Evolutionary conservation across 1,140 invertebrate species (phyloP).

Genomic region (Agrilus planipennis): DNA sequence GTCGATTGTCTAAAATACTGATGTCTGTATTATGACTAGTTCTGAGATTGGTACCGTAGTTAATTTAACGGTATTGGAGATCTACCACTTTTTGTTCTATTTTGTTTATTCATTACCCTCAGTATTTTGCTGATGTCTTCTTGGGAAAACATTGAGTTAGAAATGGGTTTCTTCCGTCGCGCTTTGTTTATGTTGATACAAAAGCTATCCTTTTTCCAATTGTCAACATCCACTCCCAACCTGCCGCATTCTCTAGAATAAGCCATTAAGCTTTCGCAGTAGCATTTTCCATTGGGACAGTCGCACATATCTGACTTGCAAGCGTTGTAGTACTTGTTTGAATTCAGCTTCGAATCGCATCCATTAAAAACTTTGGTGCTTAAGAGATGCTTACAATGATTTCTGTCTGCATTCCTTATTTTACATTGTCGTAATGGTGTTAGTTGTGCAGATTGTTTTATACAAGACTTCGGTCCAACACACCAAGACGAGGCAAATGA

Average conservation of each 20-base stretch:
- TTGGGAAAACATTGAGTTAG: too few relatives aligned
- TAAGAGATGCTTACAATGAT: conserved; percentile 19
- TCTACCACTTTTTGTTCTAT: too few relatives aligned
- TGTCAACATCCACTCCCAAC: conserved; percentile 51
- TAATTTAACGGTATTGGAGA: too few relatives aligned
- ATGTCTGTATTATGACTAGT: too few relatives aligned
- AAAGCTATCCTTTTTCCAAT: conserved; percentile 52
- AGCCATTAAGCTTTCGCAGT: conserved; percentile 80
- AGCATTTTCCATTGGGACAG: conserved; percentile 67
- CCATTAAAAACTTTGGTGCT: conserved; percentile 7
- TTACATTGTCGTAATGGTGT: conserved; percentile 23
- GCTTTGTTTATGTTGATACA: conserved; percentile 29
- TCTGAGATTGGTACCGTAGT: too few relatives aligned
- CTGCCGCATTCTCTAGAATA: conserved; percentile 77
- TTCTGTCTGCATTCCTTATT: conserved; percentile 11
- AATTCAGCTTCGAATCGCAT: conserved; percentile 17
- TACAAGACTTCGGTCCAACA: conserved; percentile 55
- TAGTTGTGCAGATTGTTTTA: conserved; percentile 42
- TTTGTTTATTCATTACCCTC: too few relatives aligned
- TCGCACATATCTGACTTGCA: conserved; percentile 86
- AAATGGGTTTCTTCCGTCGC: neutral
- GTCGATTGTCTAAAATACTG: too few relatives aligned
- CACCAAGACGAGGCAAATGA: conserved; percentile 77
- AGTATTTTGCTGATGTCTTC: too few relatives aligned
- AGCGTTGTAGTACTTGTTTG: conserved; percentile 67